A percentile compares a stretch with the other conserved stretches of the same genome.
These are phyloP conservation scores for Lota lota DNA, from an alignment of 2,113 vertebrate species.

Conservation along the genomic window DNA sequence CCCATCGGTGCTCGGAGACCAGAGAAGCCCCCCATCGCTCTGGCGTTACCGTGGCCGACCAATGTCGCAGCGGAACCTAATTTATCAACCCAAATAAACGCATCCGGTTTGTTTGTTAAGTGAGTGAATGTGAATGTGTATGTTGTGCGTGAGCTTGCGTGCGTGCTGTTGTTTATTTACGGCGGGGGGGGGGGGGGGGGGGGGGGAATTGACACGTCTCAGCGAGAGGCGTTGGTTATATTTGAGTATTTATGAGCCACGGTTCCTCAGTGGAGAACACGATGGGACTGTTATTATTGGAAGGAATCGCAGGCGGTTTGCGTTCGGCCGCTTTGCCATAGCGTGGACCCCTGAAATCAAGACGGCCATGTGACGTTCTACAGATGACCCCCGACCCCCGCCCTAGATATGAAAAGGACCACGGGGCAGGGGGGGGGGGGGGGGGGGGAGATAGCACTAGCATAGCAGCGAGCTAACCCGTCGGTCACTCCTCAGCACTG, in stretches of 20 bases:
- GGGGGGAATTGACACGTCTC: constrained; percentile 70
- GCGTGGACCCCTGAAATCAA: constrained; percentile 43
- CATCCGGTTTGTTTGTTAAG: background rate
- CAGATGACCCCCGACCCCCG: no score
- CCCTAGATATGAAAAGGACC: no score
- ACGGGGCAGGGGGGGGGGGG: no score
- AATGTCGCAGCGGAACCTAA: background rate
- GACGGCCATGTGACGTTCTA: no score
- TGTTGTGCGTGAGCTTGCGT: background rate
- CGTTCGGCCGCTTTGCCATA: constrained; percentile 65
- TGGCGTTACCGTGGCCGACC: no score
- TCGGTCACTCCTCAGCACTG: no score
- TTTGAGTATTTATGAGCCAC: constrained; percentile 78
- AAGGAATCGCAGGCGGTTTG: background rate
- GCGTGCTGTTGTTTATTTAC: background rate
- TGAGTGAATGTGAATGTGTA: background rate
- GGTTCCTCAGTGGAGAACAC: constrained; percentile 66
- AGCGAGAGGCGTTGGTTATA: constrained; percentile 66
- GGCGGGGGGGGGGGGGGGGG: no score
- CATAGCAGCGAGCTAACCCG: no score
- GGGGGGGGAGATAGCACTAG: no score
- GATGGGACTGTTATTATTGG: constrained; percentile 29
- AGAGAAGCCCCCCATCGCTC: no score
- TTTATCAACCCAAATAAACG: background rate
- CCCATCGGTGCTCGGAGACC: no score